These are phyloP conservation scores for Microplitis manilae DNA, from an alignment of 2,888 invertebrate species.

Conservation along the genomic window DNA sequence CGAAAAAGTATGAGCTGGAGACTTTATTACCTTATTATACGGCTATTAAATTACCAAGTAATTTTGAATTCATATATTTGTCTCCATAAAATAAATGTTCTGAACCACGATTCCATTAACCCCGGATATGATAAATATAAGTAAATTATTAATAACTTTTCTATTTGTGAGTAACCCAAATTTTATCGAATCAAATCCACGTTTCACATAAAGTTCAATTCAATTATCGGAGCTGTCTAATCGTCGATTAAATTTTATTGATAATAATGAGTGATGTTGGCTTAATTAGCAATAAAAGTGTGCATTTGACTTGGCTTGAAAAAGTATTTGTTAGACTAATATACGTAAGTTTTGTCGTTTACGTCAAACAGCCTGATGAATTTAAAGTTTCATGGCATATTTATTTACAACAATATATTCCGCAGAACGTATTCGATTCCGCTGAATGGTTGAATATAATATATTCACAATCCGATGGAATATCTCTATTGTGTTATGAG, in stretches of 20 bases:
- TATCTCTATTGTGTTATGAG: background rate
- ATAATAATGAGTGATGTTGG: too few species aligned
- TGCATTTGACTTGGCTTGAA: background rate
- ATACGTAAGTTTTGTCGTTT: background rate
- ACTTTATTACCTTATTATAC: constrained; percentile 18
- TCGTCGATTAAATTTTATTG: too few species aligned
- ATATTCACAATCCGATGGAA: background rate
- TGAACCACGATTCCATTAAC: background rate
- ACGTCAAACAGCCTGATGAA: background rate
- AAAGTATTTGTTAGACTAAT: background rate
- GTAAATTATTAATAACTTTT: too few species aligned
- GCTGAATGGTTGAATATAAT: background rate
- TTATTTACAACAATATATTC: background rate
- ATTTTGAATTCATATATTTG: background rate
- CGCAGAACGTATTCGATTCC: background rate
- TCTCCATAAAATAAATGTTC: background rate
- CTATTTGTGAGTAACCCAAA: too few species aligned
- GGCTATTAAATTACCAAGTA: constrained; percentile 8
- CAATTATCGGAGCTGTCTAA: too few species aligned
- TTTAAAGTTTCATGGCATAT: background rate
- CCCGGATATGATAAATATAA: too few species aligned
- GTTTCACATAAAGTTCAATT: too few species aligned
- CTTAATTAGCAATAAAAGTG: background rate
- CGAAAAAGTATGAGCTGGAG: constrained; percentile 36
- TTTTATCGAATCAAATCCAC: too few species aligned